These are phyloP conservation scores for Mormoops blainvillei DNA, from an alignment of 2,113 vertebrate species.

Conservation along the genomic window DNA sequence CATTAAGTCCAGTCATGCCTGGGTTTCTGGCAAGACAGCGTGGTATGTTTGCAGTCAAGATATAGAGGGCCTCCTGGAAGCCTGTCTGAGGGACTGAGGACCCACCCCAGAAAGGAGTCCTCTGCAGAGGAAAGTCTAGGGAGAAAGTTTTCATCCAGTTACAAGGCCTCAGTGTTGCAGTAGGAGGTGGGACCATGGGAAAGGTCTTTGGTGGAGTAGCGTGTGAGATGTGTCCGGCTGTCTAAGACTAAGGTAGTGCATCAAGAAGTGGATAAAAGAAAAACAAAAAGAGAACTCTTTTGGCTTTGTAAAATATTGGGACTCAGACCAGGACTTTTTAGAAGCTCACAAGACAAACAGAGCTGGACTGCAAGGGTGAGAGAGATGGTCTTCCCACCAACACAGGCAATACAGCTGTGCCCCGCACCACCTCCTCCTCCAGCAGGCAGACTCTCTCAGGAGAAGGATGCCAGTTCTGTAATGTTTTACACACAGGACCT, in stretches of 20 bases:
- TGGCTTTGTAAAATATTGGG: neutral
- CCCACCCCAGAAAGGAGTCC: neutral
- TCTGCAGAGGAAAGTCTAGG: neutral
- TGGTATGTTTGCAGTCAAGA: neutral
- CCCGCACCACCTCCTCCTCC: neutral
- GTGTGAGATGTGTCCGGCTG: neutral
- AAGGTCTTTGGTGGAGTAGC: neutral
- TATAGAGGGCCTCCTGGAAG: neutral
- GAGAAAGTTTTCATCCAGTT: neutral
- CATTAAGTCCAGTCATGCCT: neutral
- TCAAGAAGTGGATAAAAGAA: neutral
- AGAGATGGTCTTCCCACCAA: neutral
- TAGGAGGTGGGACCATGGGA: neutral
- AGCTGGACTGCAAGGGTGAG: neutral
- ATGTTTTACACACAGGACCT: constrained; percentile 9
- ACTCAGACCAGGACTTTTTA: neutral
- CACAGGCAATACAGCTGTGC: neutral
- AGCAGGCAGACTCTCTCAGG: neutral
- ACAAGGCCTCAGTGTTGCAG: neutral
- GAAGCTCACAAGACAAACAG: neutral
- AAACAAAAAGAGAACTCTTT: neutral
- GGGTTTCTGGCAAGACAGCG: neutral
- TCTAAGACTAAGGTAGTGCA: neutral
- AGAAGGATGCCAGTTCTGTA: neutral
- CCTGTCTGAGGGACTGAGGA: neutral